These are phyloP conservation scores for Bedellia somnulentella DNA, from an alignment of 2,888 invertebrate species.

Conservation along the genomic window DNA sequence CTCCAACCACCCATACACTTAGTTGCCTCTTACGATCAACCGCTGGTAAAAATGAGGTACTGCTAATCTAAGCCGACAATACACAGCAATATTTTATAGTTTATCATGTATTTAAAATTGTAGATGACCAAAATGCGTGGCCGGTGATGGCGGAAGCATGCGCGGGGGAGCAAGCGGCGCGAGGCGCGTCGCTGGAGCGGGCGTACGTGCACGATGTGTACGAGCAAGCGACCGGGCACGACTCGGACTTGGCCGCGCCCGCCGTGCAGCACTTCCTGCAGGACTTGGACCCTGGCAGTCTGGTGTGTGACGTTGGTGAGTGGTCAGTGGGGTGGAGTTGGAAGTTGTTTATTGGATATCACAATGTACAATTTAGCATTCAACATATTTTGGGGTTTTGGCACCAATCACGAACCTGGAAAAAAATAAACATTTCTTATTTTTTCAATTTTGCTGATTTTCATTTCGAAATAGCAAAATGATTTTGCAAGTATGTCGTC, in stretches of 20 bases:
- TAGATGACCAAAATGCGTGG: slow-evolving; percentile 41
- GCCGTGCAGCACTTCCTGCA: slow-evolving; percentile 83
- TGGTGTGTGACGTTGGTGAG: slow-evolving; percentile 93
- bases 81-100: too few relatives aligned
- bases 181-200: slow-evolving; percentile 80
- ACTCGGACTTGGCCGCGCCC: slow-evolving; percentile 65
- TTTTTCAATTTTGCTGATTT: too few relatives aligned
- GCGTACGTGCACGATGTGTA: slow-evolving; percentile 96
- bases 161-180: slow-evolving; percentile 64
- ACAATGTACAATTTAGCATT: not conserved
- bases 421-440: too few relatives aligned
- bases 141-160: slow-evolving; percentile 59
- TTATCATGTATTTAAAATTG: too few relatives aligned
- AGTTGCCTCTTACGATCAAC: too few relatives aligned
- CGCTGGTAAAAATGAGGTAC: too few relatives aligned
- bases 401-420: too few relatives aligned
- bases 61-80: too few relatives aligned
- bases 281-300: slow-evolving; percentile 86
- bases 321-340: slow-evolving; percentile 15
- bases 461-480: too few relatives aligned
- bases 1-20: too few relatives aligned
- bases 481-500: too few relatives aligned
- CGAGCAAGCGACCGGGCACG: slow-evolving; percentile 81
- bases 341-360: too few relatives aligned
- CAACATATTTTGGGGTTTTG: not conserved